Evolutionary conservation across 2,113 vertebrate species (phyloP), one percentile per base, ranked within the genome.

Genomic region (Saimiri boliviensis): DNA sequence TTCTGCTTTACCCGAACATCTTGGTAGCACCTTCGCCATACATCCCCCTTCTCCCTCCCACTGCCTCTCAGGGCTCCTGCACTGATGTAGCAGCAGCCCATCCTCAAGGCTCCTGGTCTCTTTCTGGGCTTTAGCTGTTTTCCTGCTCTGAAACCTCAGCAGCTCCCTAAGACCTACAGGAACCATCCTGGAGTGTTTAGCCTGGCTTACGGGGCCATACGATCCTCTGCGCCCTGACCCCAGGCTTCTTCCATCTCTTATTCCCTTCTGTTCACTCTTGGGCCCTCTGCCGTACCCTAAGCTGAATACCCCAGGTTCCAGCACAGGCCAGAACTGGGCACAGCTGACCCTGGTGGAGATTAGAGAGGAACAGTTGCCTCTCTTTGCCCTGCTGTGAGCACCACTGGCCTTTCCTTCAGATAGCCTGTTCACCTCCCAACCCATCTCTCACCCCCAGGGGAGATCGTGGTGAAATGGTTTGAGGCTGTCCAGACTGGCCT

Each of bases 391-490:
- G 7, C n/a, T 0, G 0, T 1, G 19, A 77, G n/a, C 5, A 6
- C 80, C 85, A 1, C 76, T 47, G 23, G 21, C 86, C 37, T 81
- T 49, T 6, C 35, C 9, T 35, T 49, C n/a, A 16, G 80, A 37
- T n/a, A 42, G 60, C 23, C 10, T 0, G 0, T 84, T 97, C 63
- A 98, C 0, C n/a, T 1, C 8, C 30, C 35, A 70, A 54, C 40
- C 19, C 73, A 11, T 73, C 63, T 93, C 5, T 81, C 2, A 9
- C 77, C 52, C 20, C 13, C 98, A 99, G 99, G 99, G 1, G 99
- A 99, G 96, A 98, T 99, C 1, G 99, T 99, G 56, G 99, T 99
- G 79, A 99, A 99, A 68, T 99, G 99, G 99, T 99, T 99, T 0
- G 99, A 99, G 96, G 99, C 99, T 0, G 86, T 99, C 76, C 99